Evolutionary conservation across 2,113 vertebrate species (phyloP).

Genomic region (Apodemus speciosus): DNA sequence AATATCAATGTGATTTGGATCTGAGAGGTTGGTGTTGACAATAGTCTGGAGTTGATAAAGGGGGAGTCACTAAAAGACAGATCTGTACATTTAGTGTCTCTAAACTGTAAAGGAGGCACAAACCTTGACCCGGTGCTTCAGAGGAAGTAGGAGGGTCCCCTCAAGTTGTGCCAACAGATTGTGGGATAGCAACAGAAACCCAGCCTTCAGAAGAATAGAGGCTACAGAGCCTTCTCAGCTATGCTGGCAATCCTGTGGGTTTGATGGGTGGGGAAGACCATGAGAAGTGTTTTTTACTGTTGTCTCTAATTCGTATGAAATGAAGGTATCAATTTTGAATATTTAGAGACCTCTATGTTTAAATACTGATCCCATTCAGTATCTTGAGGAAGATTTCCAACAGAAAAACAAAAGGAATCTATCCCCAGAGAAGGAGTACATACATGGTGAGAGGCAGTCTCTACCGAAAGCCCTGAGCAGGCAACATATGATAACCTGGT

Average conservation of each 20-base stretch:
- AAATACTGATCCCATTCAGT: constrained; percentile 9
- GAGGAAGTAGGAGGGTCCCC: neutral
- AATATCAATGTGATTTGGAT: neutral
- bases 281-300: neutral
- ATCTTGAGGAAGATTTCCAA: constrained; percentile 55
- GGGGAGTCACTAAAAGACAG: neutral
- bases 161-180: neutral
- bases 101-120: neutral
- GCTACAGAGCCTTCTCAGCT: neutral
- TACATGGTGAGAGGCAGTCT: neutral
- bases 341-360: constrained; percentile 50
- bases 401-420: neutral
- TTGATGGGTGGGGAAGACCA: neutral
- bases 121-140: neutral
- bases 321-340: neutral
- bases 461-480: neutral
- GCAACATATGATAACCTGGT: neutral
- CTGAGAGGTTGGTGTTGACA: neutral
- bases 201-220: neutral
- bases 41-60: neutral
- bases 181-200: neutral
- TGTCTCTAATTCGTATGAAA: constrained; percentile 7
- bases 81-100: constrained; percentile 2
- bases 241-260: neutral
- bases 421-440: neutral